A percentile compares a stretch with the other conserved stretches of the same genome.
Evolutionary conservation across 2,113 vertebrate genomes (phyloP).

Genomic region (Microtus montanus): DNA sequence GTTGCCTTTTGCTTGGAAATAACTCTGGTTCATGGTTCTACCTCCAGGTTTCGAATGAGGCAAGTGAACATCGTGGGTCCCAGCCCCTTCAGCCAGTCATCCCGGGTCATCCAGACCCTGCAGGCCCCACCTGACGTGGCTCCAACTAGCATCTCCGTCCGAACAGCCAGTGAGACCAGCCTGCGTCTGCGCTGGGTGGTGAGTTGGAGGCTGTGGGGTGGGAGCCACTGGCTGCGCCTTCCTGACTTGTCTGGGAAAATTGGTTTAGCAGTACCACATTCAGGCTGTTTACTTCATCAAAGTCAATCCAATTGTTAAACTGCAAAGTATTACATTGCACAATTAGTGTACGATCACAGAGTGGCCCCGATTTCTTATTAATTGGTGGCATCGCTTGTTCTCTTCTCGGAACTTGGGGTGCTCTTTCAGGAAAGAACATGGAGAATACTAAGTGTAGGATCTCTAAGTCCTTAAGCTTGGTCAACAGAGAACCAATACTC

Average conservation of each 20-base stretch:
- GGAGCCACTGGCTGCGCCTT: not conserved
- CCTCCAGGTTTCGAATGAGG: slow-evolving; percentile 92
- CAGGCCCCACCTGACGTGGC: slow-evolving; percentile 93
- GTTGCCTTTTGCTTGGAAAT: not conserved
- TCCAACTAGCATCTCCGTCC: slow-evolving; percentile 90
- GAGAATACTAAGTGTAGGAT: not conserved
- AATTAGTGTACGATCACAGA: slow-evolving; percentile 1
- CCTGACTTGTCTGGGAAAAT: too few relatives aligned
- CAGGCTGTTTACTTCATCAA: not conserved
- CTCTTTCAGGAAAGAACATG: not conserved
- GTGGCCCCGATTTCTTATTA: slow-evolving; percentile 56
- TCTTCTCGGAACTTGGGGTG: not conserved
- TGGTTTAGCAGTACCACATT: rapidly evolving
- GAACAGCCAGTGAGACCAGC: slow-evolving; percentile 94
- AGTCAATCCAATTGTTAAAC: not conserved
- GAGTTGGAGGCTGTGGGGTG: slow-evolving; percentile 51
- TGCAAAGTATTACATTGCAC: not conserved
- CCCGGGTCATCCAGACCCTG: slow-evolving; percentile 94
- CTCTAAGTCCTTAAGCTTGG: slow-evolving; percentile 1
- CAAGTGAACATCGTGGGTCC: slow-evolving; percentile 94
- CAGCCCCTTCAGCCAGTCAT: slow-evolving; percentile 90
- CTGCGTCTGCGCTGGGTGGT: slow-evolving; percentile 95
- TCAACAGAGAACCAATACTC: not conserved
- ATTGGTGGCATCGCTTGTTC: slow-evolving; percentile 46
- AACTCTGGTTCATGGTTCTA: rapidly evolving